Evolutionary conservation across 2,888 invertebrate species (phyloP).

Genomic region (Eumacrocentrus americanus): DNA sequence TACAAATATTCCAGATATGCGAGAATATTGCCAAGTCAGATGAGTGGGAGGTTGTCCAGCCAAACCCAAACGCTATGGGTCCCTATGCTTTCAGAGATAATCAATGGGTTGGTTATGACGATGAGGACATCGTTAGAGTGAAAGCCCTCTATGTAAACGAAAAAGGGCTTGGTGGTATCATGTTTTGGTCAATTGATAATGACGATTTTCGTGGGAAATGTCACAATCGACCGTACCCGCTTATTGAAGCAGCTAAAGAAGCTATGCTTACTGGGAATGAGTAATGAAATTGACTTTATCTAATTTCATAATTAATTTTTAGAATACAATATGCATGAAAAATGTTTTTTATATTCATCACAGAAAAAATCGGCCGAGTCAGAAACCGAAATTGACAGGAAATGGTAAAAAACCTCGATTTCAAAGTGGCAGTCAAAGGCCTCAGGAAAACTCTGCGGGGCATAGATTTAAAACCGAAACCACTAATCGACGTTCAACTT

Average conservation of each 20-base stretch:
- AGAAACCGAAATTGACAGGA: constrained; percentile 37
- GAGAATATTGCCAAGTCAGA: constrained; percentile 77
- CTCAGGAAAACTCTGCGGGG: constrained; percentile 39
- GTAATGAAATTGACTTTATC: constrained; percentile 58
- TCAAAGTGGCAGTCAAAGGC: constrained; percentile 24
- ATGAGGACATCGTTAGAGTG: constrained; percentile 79
- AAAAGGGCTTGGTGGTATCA: constrained; percentile 85
- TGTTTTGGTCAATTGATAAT: constrained; percentile 94
- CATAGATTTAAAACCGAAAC: constrained; percentile 33
- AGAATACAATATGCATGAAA: not conserved
- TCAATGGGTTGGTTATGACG: constrained; percentile 95
- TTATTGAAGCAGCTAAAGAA: constrained; percentile 90
- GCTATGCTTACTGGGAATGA: constrained; percentile 73
- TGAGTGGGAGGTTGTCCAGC: constrained; percentile 83
- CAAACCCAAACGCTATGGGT: constrained; percentile 82
- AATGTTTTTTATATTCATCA: not conserved
- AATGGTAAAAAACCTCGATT: constrained; percentile 39
- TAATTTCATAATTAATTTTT: not conserved
- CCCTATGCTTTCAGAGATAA: constrained; percentile 87
- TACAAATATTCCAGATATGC: no score
- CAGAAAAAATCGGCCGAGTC: constrained; percentile 27
- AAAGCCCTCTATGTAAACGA: constrained; percentile 87
- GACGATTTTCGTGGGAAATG: constrained; percentile 94
- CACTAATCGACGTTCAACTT: not conserved
- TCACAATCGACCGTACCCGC: constrained; percentile 83